Conservation (phyloP, 2,113 vertebrate genomes). For the Pristiophorus japonicus region DNA sequence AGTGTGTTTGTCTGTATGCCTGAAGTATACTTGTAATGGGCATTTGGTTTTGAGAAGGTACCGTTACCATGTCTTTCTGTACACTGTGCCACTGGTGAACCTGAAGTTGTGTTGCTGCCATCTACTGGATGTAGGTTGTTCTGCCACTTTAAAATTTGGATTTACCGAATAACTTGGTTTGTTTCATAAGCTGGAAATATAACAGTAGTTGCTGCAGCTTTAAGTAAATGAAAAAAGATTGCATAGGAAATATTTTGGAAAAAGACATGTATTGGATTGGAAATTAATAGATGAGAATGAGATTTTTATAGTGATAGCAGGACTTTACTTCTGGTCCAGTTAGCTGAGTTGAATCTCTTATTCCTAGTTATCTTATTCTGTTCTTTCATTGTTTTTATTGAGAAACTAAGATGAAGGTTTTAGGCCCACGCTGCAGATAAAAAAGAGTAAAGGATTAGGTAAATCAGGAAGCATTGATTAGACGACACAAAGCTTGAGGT, state of each 20-base stretch:
- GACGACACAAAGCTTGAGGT: not conserved
- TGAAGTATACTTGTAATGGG: too few species aligned
- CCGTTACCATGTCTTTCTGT: not conserved
- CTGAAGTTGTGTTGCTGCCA: slow-evolving; percentile 4
- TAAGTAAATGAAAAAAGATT: not conserved
- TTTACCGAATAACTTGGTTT: not conserved
- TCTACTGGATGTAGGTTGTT: not conserved
- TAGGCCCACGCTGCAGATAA: not conserved
- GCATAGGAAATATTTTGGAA: not conserved
- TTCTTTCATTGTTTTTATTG: not conserved
- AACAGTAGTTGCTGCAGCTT: not conserved
- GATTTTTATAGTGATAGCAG: not conserved
- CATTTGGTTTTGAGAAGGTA: not conserved
- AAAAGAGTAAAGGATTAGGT: not conserved
- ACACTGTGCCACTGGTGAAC: not conserved
- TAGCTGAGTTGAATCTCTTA: not conserved
- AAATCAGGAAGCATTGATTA: not conserved
- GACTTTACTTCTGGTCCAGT: not conserved
- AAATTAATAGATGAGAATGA: not conserved
- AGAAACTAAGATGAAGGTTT: not conserved
- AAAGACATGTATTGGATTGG: not conserved
- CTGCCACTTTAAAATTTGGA: not conserved
- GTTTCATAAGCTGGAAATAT: not conserved
- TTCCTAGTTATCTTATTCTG: not conserved
- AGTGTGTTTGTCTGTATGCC: not conserved